These are phyloP conservation scores for Acrossocheilus wenchowensis DNA, from an alignment of 2,797 vertebrate genomes.

Conservation along the genomic window DNA sequence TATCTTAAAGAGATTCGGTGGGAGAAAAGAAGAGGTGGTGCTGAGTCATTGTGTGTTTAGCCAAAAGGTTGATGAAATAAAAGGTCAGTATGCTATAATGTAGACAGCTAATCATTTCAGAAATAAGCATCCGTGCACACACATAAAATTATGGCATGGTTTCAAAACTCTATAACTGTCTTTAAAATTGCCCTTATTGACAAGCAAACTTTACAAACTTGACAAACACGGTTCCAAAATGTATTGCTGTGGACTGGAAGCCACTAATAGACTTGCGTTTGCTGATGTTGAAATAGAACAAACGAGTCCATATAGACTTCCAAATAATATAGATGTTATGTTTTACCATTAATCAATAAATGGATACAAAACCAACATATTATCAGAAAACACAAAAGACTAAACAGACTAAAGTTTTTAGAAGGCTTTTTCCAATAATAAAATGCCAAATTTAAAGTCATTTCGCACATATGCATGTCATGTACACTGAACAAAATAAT, in stretches of 20 bases:
- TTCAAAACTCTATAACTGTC: not conserved
- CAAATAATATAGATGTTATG: not conserved
- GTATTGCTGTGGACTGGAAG: not conserved
- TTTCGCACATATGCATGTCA: not conserved
- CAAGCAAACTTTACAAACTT: not conserved
- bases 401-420: not conserved
- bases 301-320: not conserved
- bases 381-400: not conserved
- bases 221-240: not conserved
- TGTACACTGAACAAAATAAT: too few relatives aligned
- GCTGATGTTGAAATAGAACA: not conserved
- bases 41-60: slow-evolving; percentile 7
- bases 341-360: slow-evolving; percentile 1
- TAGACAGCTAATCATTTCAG: slow-evolving; percentile 19
- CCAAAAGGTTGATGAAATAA: slow-evolving; percentile 6
- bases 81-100: slow-evolving; percentile 6
- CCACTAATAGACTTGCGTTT: not conserved
- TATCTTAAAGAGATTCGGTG: not conserved
- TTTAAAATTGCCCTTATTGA: not conserved
- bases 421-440: not conserved
- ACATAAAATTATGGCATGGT: not conserved
- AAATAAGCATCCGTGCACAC: too few relatives aligned
- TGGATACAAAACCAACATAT: not conserved
- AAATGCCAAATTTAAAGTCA: not conserved
- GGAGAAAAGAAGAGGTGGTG: not conserved